Evolutionary conservation across 2,113 vertebrate genomes (phyloP).

Genomic region (Blennius ocellaris): DNA sequence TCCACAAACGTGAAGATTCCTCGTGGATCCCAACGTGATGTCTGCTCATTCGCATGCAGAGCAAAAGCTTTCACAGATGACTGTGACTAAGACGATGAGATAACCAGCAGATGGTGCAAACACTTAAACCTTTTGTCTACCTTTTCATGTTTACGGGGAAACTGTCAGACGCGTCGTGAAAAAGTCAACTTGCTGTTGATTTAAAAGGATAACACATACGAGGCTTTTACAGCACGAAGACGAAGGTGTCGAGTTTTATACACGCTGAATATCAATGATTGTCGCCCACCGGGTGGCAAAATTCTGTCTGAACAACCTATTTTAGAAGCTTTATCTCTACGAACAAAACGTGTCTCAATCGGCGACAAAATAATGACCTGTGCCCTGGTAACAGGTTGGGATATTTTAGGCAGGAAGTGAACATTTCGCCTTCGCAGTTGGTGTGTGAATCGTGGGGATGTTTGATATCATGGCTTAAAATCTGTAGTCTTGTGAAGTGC

Average conservation of each 20-base stretch:
- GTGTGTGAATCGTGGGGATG: too few relatives aligned
- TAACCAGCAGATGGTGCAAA: conserved; percentile 60
- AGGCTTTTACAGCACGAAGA: background rate
- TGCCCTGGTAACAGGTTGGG: too few relatives aligned
- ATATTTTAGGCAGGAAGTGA: too few relatives aligned
- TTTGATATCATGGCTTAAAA: too few relatives aligned
- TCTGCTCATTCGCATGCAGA: conserved; percentile 50
- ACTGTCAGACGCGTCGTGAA: conserved; percentile 1
- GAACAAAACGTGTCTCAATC: background rate
- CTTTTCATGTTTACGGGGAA: conserved; percentile 10
- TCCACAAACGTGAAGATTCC: conserved; percentile 29
- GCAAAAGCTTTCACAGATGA: conserved; percentile 42
- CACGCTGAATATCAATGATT: background rate
- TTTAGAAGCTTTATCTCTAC: background rate
- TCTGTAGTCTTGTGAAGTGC: too few relatives aligned
- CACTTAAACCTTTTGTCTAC: conserved; percentile 42
- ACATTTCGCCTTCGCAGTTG: too few relatives aligned
- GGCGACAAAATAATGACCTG: too few relatives aligned
- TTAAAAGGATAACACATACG: background rate
- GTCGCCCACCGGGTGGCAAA: background rate
- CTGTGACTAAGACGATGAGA: conserved; percentile 41
- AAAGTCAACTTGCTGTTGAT: conserved; percentile 19
- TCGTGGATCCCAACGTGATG: conserved; percentile 45
- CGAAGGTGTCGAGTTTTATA: background rate
- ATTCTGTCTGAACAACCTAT: background rate